Conservation (phyloP, 2,797 vertebrate genomes). For the Anguilla megastoma region DNA sequence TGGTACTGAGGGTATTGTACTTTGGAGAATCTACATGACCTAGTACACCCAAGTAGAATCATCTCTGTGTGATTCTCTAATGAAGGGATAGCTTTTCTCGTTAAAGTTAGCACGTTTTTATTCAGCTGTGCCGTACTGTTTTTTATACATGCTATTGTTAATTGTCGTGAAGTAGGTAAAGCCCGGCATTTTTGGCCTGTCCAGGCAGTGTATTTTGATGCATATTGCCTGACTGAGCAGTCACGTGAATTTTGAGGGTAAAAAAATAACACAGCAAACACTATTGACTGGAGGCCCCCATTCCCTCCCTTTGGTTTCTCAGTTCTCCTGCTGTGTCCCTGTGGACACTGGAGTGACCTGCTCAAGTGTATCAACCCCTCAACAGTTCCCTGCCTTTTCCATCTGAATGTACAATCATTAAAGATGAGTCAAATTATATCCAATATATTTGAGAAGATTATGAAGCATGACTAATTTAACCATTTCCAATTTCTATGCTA, state of each 20-base stretch:
- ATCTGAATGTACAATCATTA: conserved; percentile 28
- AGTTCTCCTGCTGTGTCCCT: not conserved
- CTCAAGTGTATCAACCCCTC: conserved; percentile 6
- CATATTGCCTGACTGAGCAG: not conserved
- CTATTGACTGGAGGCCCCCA: not conserved
- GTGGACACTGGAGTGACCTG: not conserved
- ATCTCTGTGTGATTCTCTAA: not conserved
- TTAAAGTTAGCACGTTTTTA: not conserved
- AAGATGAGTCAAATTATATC: conserved; percentile 21
- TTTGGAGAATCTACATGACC: not conserved
- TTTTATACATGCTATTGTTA: not conserved
- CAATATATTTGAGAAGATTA: conserved; percentile 29
- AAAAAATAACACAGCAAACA: not conserved
- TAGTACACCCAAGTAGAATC: not conserved
- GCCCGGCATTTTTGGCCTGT: not conserved
- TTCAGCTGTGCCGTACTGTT: not conserved
- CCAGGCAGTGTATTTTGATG: not conserved
- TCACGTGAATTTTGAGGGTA: not conserved
- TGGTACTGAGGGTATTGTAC: not conserved
- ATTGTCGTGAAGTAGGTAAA: not conserved
- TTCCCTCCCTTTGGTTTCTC: not conserved
- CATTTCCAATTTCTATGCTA: conserved; percentile 39
- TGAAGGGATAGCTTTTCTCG: not conserved
- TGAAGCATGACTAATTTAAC: conserved; percentile 35
- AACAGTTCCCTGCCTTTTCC: conserved; percentile 17